Evolutionary conservation across 2,888 invertebrate species (phyloP).

Genomic region (Athalia rosae): DNA sequence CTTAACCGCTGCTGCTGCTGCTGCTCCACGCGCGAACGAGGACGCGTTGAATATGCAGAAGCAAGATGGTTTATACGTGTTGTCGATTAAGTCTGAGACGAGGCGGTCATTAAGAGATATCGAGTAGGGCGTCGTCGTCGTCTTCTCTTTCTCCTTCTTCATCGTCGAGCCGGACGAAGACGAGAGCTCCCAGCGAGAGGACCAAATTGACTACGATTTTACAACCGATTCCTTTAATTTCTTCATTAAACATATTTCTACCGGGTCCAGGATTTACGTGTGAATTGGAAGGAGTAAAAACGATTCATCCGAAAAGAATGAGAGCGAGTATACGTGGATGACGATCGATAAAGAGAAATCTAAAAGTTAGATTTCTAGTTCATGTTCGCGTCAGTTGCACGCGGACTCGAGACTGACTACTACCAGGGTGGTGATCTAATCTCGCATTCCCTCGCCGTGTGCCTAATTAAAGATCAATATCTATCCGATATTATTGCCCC

Average conservation of each 20-base stretch:
- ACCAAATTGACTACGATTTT: too few relatives aligned
- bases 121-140: conserved; percentile 52
- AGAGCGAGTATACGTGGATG: not conserved
- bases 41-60: conserved; percentile 58
- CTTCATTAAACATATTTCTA: not conserved
- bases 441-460: conserved; percentile 71
- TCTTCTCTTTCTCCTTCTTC: conserved; percentile 46
- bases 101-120: conserved; percentile 72
- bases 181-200: too few relatives aligned
- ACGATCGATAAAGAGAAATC: conserved; percentile 24
- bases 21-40: conserved; percentile 15
- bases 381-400: conserved; percentile 19
- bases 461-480: conserved; percentile 74
- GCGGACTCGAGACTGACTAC: conserved; percentile 9
- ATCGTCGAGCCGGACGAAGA: too few relatives aligned
- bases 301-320: too few relatives aligned
- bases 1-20: conserved; percentile 16
- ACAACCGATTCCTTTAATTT: too few relatives aligned
- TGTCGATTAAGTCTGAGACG: conserved; percentile 71
- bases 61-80: conserved; percentile 71
- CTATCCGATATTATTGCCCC: conserved; percentile 72
- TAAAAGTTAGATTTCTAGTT: too few relatives aligned
- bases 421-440: conserved; percentile 70
- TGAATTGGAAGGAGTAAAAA: too few relatives aligned
- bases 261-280: not conserved